Conservation (phyloP, 2,888 invertebrate species). For the Heliothis peltigera region DNA sequence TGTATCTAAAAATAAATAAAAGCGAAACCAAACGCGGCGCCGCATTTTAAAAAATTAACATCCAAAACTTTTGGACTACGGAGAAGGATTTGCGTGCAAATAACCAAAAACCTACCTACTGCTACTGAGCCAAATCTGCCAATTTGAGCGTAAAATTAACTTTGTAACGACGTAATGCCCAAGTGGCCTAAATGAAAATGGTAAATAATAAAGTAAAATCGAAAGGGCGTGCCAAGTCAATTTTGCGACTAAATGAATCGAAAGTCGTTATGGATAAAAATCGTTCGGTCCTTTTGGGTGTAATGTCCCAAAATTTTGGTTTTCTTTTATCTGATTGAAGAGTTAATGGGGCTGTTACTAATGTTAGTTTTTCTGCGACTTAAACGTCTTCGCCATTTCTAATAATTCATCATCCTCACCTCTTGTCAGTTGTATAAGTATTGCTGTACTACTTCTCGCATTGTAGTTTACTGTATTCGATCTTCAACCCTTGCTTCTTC, state of each 20-base stretch:
- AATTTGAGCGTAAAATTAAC: conserved; percentile 66
- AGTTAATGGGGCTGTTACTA: conserved; percentile 43
- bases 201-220: conserved; percentile 74
- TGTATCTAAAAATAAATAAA: conserved; percentile 50
- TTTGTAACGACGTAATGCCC: conserved; percentile 65
- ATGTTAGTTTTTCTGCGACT: conserved; percentile 38
- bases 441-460: no score
- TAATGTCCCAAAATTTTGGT: conserved; percentile 61
- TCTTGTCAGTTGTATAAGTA: no score
- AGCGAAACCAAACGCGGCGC: conserved; percentile 37
- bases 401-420: no score
- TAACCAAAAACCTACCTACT: conserved; percentile 47
- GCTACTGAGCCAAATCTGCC: conserved; percentile 48
- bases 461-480: no score
- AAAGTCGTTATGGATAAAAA: conserved; percentile 69
- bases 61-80: conserved; percentile 50
- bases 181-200: conserved; percentile 71
- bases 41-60: conserved; percentile 48
- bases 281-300: conserved; percentile 54
- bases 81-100: conserved; percentile 54
- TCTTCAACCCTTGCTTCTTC: no score
- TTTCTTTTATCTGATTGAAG: conserved; percentile 58
- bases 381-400: neutral
- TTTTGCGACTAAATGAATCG: conserved; percentile 73
- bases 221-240: conserved; percentile 70